phyloP scores from a whole-genome alignment of 1,140 invertebrate species.

The Palaemon carinicauda region DNA sequence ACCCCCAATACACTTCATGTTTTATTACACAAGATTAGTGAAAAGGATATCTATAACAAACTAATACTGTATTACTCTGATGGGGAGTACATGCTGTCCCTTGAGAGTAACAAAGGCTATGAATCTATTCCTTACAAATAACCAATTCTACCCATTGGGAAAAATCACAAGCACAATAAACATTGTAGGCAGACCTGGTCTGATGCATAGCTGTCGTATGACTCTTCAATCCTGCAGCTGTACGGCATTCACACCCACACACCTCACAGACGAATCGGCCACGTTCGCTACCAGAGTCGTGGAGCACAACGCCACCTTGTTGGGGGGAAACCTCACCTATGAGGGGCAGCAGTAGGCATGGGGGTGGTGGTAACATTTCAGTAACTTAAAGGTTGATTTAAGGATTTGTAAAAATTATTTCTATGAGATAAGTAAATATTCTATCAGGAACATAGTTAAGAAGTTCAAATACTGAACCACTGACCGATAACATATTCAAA shows the following conservation, averaged over 20 bases:
- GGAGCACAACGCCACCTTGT: slow-evolving; percentile 38
- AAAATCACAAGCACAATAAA: neutral
- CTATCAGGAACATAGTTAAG: too few species aligned
- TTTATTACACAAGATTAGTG: too few species aligned
- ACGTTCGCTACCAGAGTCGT: slow-evolving; percentile 50
- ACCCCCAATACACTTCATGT: too few species aligned
- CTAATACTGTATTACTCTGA: too few species aligned
- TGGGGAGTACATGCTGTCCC: too few species aligned
- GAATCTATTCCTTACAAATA: too few species aligned
- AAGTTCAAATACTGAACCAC: too few species aligned
- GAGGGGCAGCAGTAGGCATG: neutral
- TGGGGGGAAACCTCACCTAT: slow-evolving; percentile 26
- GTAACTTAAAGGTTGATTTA: neutral
- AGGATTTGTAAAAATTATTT: too few species aligned
- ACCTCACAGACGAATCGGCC: slow-evolving; percentile 37
- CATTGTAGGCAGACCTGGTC: slow-evolving; percentile 31
- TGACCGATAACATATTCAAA: too few species aligned
- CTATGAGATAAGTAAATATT: too few species aligned
- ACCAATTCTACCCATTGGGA: neutral
- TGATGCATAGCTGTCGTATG: slow-evolving; percentile 55
- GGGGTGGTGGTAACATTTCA: neutral
- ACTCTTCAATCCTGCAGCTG: slow-evolving; percentile 50
- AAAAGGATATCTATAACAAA: too few species aligned
- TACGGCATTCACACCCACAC: slow-evolving; percentile 49
- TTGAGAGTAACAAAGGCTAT: too few species aligned